phyloP scores from a whole-genome alignment of 2,113 vertebrate genomes.

The Lycaon pictus region DNA sequence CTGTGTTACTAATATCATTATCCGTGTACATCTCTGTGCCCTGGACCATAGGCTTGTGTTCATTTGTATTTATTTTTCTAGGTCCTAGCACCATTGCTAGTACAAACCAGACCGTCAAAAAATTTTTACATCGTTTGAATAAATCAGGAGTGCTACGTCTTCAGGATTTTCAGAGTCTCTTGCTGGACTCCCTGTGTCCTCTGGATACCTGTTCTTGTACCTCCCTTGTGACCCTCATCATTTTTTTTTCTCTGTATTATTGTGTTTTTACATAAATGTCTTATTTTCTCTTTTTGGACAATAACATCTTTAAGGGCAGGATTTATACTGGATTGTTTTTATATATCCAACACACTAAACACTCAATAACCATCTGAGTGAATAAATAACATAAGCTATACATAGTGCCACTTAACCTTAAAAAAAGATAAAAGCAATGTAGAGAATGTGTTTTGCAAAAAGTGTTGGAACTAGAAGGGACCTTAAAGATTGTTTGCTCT shows the following conservation, averaged over 20 bases:
- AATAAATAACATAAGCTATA: background rate
- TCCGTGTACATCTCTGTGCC: background rate
- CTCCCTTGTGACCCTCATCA: background rate
- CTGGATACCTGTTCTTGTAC: background rate
- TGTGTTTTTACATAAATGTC: background rate
- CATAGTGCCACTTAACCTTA: background rate
- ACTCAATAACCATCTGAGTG: background rate
- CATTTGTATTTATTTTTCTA: background rate
- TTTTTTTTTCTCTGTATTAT: conserved; percentile 29
- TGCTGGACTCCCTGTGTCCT: background rate
- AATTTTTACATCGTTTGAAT: background rate
- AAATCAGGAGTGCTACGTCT: background rate
- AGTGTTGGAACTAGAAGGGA: background rate
- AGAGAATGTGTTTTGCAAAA: background rate
- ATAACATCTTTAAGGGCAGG: background rate
- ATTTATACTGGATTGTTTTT: conserved; percentile 6
- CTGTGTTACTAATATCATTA: background rate
- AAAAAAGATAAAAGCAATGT: background rate
- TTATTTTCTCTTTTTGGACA: background rate
- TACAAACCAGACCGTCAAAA: background rate
- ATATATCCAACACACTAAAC: background rate
- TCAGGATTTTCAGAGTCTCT: background rate
- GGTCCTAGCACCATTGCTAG: background rate
- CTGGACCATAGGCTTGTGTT: background rate
- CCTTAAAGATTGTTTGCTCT: background rate